Conservation (phyloP, 2,797 vertebrate genomes). For the Sebastolobus altivelis region DNA sequence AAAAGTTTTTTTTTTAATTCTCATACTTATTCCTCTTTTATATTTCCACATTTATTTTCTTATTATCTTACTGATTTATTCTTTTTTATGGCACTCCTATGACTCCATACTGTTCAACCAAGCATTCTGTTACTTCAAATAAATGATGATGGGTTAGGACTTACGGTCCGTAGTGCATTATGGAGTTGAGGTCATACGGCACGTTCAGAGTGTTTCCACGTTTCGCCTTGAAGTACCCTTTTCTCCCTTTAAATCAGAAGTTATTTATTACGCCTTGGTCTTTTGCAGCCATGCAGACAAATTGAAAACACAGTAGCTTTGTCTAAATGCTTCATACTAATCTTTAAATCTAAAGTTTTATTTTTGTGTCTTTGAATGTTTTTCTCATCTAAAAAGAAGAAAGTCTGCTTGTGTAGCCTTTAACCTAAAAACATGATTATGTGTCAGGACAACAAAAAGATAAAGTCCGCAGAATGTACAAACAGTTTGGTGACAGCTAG, state of each 20-base stretch:
- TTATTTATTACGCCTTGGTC: fast-evolving
- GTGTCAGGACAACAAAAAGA: neutral
- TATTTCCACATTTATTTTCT: too few relatives aligned
- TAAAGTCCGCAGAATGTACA: neutral
- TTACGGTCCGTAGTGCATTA: conserved; percentile 72
- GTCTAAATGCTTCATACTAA: neutral
- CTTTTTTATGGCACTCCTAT: too few relatives aligned
- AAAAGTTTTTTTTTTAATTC: too few relatives aligned
- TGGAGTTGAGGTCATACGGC: conserved; percentile 62
- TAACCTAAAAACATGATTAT: neutral
- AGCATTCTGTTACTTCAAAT: too few relatives aligned
- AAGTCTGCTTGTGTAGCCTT: neutral
- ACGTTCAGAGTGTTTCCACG: conserved; percentile 39
- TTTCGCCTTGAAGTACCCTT: conserved; percentile 44
- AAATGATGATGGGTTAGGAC: conserved; percentile 6
- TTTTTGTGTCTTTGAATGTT: neutral
- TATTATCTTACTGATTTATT: too few relatives aligned
- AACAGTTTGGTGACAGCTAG: neutral
- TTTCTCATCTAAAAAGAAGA: neutral
- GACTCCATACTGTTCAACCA: neutral
- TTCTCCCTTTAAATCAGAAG: conserved; percentile 26
- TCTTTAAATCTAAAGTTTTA: neutral
- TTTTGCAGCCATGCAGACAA: neutral
- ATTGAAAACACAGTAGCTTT: neutral
- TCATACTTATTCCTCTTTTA: too few relatives aligned